phyloP scores from a whole-genome alignment of 2,888 invertebrate species.

The Lacanobia wlatinum region DNA sequence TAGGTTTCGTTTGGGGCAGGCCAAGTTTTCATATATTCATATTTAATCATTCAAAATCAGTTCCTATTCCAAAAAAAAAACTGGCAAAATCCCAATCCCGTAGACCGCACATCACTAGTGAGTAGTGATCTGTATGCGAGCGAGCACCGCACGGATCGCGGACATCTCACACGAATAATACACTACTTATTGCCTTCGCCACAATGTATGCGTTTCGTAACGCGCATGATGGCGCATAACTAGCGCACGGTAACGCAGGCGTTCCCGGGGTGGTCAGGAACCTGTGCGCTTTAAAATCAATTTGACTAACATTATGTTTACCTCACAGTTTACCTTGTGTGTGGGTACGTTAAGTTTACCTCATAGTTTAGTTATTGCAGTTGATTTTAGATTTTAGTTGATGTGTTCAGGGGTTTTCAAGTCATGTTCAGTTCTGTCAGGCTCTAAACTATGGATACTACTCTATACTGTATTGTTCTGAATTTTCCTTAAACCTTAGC shows the following conservation, averaged over 20 bases:
- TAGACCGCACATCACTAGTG: constrained; percentile 54
- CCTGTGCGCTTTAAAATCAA: constrained; percentile 56
- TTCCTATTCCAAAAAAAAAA: background rate
- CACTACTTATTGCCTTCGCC: constrained; percentile 69
- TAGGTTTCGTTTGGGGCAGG: no score
- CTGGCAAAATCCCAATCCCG: constrained; percentile 19
- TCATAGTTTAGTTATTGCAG: constrained; percentile 2
- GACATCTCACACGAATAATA: constrained; percentile 72
- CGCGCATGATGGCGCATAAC: constrained; percentile 74
- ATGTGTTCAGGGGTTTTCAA: constrained; percentile 8
- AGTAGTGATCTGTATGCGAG: constrained; percentile 72
- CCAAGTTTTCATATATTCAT: no score
- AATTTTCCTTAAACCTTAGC: background rate
- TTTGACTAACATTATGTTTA: constrained; percentile 35
- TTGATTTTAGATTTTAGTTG: constrained; percentile 8
- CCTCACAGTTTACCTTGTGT: constrained; percentile 27
- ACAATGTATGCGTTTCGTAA: constrained; percentile 70
- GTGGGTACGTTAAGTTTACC: constrained; percentile 36
- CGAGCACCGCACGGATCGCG: constrained; percentile 66
- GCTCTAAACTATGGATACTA: background rate
- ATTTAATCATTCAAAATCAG: no score
- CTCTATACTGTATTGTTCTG: background rate
- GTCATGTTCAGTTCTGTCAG: background rate
- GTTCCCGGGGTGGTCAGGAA: constrained; percentile 61
- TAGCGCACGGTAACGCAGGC: constrained; percentile 59